Conservation (phyloP, 2,888 invertebrate genomes). For the Pammene fasciana region DNA sequence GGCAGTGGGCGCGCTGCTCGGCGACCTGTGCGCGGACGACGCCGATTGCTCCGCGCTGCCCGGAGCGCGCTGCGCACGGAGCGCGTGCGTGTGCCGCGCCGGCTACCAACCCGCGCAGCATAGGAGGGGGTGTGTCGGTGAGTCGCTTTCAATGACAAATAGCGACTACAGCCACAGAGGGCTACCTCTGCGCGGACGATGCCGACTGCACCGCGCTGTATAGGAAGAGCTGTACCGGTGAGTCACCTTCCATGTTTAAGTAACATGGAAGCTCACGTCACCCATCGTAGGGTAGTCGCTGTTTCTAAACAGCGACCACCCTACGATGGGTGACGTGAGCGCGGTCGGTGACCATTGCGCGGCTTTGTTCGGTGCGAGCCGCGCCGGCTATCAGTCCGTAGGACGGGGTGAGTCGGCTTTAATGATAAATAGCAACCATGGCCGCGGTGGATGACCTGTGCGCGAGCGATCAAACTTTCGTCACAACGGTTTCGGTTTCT, state of each 20-base stretch:
- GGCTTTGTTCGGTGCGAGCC: conserved; percentile 88
- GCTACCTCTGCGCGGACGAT: background rate
- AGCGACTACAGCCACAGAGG: background rate
- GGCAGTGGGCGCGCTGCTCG: conserved; percentile 86
- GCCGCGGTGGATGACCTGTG: background rate
- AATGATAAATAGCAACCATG: background rate
- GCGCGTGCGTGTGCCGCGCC: conserved; percentile 89
- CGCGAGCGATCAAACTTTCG: background rate
- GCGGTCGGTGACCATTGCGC: conserved; percentile 82
- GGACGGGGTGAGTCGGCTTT: conserved; percentile 69
- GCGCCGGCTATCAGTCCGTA: conserved; percentile 80
- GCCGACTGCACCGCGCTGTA: background rate
- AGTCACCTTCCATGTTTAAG: too few species aligned
- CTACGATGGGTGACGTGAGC: conserved; percentile 86
- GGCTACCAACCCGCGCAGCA: conserved; percentile 77
- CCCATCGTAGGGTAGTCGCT: too few species aligned
- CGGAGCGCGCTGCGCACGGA: conserved; percentile 88
- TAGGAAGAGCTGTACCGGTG: too few species aligned
- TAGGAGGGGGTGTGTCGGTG: conserved; percentile 76
- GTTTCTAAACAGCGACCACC: conserved; percentile 80
- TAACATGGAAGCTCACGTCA: too few species aligned
- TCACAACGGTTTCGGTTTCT: too few species aligned
- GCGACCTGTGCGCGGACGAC: conserved; percentile 88
- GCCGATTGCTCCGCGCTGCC: conserved; percentile 84
- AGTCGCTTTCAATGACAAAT: conserved; percentile 48